Evolutionary conservation across 2,113 vertebrate genomes (phyloP), one percentile per base, ranked within the genome.

Genomic region (Okapia johnstoni): DNA sequence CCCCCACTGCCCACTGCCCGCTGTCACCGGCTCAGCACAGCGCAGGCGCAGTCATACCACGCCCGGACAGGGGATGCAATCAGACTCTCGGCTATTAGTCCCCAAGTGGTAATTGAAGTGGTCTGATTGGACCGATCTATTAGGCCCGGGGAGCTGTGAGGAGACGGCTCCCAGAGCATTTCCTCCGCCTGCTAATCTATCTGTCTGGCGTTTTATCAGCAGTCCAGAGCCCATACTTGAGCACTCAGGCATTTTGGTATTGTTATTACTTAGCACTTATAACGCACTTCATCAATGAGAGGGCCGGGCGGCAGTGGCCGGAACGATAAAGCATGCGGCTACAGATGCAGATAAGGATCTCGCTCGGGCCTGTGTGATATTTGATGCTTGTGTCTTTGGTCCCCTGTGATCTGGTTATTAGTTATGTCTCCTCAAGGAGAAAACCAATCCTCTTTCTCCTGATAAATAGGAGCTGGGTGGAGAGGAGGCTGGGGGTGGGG

Each of bases 191-290:
- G 94, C 92, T 96, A 33, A 96, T 95, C 97, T 96, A 13, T 97
- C 97, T 96, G 96, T 90, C 97, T 96, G 97, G 96, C 83, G 50
- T 97, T 97, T 97, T 95, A 91, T 97, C 97, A 84, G 85, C 92
- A 95, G 94, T 90, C 48, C n/a, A 21, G 80, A 94, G 88, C 94
- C 88, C 1, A 0, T 33, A 83, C 94, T 61, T 23, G 91, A 90
- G 98, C 91, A 61, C 85, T 6, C 85, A 89, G 93, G 70, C 96
- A 80, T 93, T 97, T 93, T 83, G 3, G 94, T 84, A 81, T 98
- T 95, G 96, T 97, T 97, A 97, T 81, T 94, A 92, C 95, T 98
- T 80, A 96, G 96, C 88, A 88, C 93, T 98, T 88, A 93, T 1
- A 80, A 94, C 36, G 0, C 87, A 96, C 89, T 98, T 96, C 97